Base-by-base conservation (phyloP, 2,888 invertebrate genomes). In the Cartodere bifasciata region DNA sequence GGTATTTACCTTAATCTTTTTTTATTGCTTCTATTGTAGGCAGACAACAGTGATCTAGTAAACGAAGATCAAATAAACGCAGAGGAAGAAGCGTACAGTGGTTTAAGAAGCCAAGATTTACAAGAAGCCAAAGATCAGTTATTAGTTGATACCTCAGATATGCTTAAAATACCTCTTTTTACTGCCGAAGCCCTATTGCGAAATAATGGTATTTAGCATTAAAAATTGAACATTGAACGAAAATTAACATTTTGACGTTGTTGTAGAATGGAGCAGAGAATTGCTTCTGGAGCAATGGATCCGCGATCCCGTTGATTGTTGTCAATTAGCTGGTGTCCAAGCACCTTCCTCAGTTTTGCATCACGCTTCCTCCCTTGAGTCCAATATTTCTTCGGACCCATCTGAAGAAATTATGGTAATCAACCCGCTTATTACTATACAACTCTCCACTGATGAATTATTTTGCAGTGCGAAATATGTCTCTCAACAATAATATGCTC, bases 61-160 rank as follows among this genome's bases (percentile, higher is more conserved):
- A 67, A 67, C 40, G 66, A 66, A 47, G 65, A 64, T 28, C 65
- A 67, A 42, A 48, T 58, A 10, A 58, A 50, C n/a, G 63, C 62
- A 33, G 60, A 60, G 33, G 63, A 63, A 32, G 66, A 68, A 46
- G 65, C 65, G n/a, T 68, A 69, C 49, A 65, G 64, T 45, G 75
- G 76, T 4, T 53, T 77, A 33, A 55, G 73, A 32, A 70, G 73
- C 35, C 75, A 75, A 52, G 76, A 77, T 48, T 56, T 77, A 17
- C 75, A 76, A 48, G 76, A 77, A 53, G 74, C 74, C 17, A 77
- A 77, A 53, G 76, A 77, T 49, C 71, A 75, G 47, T 58, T 77
- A 29, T 55, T 77, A 17, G 75, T 76, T 13, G 76, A 77, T 52
- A 76, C 76, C 2, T 72, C 75, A 4, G 75, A 77, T 53, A 76